Evolutionary conservation across 53 echinoderm and acorn worm genomes (phyloP).

Genomic region (Pentamera pediparva): DNA sequence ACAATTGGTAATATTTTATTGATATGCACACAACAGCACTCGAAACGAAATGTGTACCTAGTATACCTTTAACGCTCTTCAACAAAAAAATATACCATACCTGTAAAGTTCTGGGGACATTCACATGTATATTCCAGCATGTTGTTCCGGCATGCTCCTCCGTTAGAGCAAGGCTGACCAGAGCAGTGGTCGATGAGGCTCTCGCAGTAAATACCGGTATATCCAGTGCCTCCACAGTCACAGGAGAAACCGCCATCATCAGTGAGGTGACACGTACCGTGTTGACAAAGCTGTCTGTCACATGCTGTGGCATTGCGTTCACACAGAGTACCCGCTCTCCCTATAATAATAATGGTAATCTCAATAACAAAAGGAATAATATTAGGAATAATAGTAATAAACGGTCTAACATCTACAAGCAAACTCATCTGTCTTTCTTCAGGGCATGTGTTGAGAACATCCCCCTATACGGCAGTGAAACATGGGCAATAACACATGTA

Average conservation of each 20-base stretch:
- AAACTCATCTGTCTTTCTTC: no score
- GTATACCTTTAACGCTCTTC: no score
- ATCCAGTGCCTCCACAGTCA: constrained; percentile 4
- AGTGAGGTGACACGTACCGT: not conserved
- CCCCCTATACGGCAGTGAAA: no score
- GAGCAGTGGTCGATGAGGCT: not conserved
- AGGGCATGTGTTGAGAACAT: no score
- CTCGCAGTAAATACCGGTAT: constrained; percentile 23
- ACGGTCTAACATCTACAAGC: no score
- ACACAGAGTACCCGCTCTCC: constrained; percentile 7
- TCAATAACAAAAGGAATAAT: no score
- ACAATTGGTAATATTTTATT: not conserved
- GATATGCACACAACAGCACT: not conserved
- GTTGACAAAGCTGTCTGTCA: constrained; percentile 10
- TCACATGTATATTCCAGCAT: not conserved
- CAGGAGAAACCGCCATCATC: not conserved
- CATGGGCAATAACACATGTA: no score
- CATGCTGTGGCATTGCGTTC: constrained; percentile 23
- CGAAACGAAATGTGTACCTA: not conserved
- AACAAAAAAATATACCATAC: not conserved
- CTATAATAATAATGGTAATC: no score
- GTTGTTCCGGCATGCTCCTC: not conserved
- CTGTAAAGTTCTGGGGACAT: constrained; percentile 15
- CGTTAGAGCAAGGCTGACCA: constrained; percentile 4
- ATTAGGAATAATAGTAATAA: no score